A percentile compares a stretch with the other conserved stretches of the same genome.
Evolutionary conservation across 2,888 invertebrate species (phyloP).

Genomic region (Hydropsyche betteni): DNA sequence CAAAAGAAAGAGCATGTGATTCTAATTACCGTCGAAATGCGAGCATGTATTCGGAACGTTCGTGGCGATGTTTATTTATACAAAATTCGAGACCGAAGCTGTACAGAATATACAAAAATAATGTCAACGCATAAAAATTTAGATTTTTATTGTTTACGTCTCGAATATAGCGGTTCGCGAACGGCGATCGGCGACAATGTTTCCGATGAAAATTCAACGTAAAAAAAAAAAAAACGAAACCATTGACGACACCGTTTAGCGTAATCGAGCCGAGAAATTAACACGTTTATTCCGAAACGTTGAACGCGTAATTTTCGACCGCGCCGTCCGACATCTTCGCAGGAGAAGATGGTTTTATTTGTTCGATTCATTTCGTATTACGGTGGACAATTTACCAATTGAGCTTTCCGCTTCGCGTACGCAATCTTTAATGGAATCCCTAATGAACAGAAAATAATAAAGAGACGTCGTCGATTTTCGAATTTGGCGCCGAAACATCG

Average conservation of each 20-base stretch:
- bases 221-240: background rate
- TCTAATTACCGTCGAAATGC: no score
- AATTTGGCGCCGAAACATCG: background rate
- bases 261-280: background rate
- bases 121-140: no score
- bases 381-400: constrained; percentile 39
- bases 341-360: constrained; percentile 22
- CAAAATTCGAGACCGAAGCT: no score
- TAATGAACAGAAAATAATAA: constrained; percentile 36
- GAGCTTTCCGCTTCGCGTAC: constrained; percentile 38
- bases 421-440: constrained; percentile 36
- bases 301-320: constrained; percentile 10
- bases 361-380: constrained; percentile 36
- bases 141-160: no score
- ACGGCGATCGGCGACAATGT: no score
- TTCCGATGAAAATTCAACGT: background rate
- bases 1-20: no score
- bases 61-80: no score
- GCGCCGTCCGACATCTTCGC: constrained; percentile 1
- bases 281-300: background rate
- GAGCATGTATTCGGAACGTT: no score
- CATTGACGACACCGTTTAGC: constrained; percentile 10
- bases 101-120: no score
- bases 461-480: no score
- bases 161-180: no score